phyloP scores from a whole-genome alignment of 1,140 invertebrate species.

The Sipha flava region DNA sequence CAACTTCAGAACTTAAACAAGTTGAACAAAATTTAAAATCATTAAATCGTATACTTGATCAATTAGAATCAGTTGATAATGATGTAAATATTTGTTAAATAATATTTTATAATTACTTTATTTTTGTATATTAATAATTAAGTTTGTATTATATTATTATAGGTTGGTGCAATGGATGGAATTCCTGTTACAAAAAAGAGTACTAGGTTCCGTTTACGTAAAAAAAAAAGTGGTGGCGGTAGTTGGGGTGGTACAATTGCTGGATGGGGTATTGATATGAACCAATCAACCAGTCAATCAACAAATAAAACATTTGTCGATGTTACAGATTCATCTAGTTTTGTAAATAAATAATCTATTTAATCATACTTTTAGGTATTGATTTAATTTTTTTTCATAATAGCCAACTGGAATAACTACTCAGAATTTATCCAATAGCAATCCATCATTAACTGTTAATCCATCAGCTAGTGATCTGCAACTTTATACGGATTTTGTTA shows the following conservation, averaged over 20 bases:
- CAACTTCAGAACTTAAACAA: slow-evolving; percentile 52
- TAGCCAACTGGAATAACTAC: neutral
- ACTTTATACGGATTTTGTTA: slow-evolving; percentile 51
- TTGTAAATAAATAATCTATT: slow-evolving; percentile 38
- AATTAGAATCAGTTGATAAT: slow-evolving; percentile 43
- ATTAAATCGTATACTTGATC: slow-evolving; percentile 51
- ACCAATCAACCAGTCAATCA: slow-evolving; percentile 17
- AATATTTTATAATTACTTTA: neutral
- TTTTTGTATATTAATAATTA: too few species aligned
- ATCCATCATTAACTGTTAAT: slow-evolving; percentile 37
- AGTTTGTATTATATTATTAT: too few species aligned
- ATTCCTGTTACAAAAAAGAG: slow-evolving; percentile 57
- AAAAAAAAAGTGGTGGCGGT: slow-evolving; percentile 56
- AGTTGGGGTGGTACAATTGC: slow-evolving; percentile 42
- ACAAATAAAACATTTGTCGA: neutral
- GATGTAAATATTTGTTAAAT: slow-evolving; percentile 37
- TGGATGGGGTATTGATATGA: slow-evolving; percentile 42
- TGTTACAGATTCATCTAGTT: slow-evolving; percentile 41
- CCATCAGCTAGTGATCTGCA: slow-evolving; percentile 28
- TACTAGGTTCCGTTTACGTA: slow-evolving; percentile 58
- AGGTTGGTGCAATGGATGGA: slow-evolving; percentile 45
- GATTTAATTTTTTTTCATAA: neutral
- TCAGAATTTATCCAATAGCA: slow-evolving; percentile 38
- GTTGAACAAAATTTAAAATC: slow-evolving; percentile 58
- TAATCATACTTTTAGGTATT: neutral